Evolutionary conservation across 2,113 vertebrate species (phyloP), one percentile per base, ranked within the genome.

Genomic region (Heterotis niloticus): DNA sequence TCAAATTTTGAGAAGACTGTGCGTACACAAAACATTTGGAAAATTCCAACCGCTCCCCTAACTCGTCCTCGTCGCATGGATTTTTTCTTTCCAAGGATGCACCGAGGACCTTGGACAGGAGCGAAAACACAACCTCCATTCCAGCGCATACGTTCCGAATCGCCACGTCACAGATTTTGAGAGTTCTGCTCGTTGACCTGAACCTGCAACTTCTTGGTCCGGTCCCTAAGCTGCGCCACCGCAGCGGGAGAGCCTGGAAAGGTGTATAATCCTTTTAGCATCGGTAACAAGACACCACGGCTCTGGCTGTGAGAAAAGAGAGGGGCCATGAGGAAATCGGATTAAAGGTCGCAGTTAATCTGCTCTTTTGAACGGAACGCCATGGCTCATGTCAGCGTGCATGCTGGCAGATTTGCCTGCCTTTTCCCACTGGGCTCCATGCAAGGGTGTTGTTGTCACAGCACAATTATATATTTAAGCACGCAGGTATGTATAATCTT

Each of bases 271-370:
- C 72, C 54, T 74, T 1, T 74, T 13, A 24, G 13, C 17, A 10
- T 24, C 29, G 1, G 66, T 69, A 78, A 78, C 52, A 28, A 20
- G 64, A 70, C 54, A 70, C 77, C 56, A 44, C 12, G 28, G 77
- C 1, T 65, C 18, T 18, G 10, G 28, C 66, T 60, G 51, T 28
- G 64, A 70, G 66, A 44, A 70, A 34, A 26, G 66, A 60, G 10
- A 59, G 26, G 20, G 54, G 77, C 17, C 16, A 14, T 28, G 14
- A 26, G 51, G 10, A 34, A 69, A 68, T 29, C n/a, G 23, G 65
- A 69, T 78, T 78, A 67, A 68, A 59, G 54, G 18, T 28, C 17
- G 26, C 51, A 51, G 56, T 24, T 59, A 34, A 70, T 78, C 54
- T 59, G 24, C 54, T 70, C 14, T 70, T 59, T 59, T 77, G 66